Evolutionary conservation across 2,113 vertebrate genomes (phyloP).

Genomic region (Grus americana): DNA sequence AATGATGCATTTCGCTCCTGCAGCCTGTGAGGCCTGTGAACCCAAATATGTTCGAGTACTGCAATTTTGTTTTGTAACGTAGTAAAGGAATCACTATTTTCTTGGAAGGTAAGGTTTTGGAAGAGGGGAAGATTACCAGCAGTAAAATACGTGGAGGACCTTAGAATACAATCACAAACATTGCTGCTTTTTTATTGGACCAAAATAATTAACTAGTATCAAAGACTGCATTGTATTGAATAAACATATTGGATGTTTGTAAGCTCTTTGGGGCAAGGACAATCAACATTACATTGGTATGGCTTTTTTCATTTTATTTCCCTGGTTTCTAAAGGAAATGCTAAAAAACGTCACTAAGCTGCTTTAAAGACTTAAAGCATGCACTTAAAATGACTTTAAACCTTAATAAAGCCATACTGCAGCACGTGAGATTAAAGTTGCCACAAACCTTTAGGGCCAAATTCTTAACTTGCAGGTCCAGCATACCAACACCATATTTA

Average conservation of each 20-base stretch:
- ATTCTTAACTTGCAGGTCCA: background rate
- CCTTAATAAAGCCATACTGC: background rate
- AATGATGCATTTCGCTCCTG: background rate
- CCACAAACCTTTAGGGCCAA: background rate
- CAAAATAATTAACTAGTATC: background rate
- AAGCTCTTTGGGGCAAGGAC: background rate
- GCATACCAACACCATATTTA: background rate
- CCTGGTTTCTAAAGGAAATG: background rate
- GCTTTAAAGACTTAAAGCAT: background rate
- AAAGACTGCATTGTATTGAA: background rate
- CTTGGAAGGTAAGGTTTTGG: background rate
- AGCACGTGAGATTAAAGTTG: background rate
- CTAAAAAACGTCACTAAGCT: background rate
- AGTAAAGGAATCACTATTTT: background rate
- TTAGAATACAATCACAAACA: background rate
- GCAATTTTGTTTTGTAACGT: background rate
- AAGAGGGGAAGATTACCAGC: background rate
- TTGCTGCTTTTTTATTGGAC: background rate
- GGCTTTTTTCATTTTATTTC: background rate
- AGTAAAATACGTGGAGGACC: background rate
- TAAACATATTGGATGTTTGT: background rate
- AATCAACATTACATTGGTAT: background rate
- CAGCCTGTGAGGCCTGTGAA: background rate
- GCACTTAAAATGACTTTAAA: constrained; percentile 14
- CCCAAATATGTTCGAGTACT: background rate